phyloP scores from a whole-genome alignment of 1,140 invertebrate genomes.

The Argopecten irradians region DNA sequence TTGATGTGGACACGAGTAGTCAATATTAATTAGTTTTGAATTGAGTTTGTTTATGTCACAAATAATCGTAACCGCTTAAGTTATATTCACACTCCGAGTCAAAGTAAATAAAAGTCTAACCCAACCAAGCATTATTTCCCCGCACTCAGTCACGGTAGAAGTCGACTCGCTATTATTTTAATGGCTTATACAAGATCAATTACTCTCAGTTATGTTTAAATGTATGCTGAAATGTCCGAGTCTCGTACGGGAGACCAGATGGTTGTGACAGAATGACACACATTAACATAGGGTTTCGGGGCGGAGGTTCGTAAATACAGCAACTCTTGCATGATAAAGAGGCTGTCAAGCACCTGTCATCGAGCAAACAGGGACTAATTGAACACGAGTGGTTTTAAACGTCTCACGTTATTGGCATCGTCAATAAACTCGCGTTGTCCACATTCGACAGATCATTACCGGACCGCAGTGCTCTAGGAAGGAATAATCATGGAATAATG shows the following conservation, averaged over 20 bases:
- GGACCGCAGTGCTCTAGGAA: not conserved
- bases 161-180: not conserved
- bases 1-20: no score
- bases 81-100: not conserved
- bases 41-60: not conserved
- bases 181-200: not conserved
- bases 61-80: not conserved
- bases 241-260: not conserved
- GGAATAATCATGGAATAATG: not conserved
- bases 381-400: conserved; percentile 1
- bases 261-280: not conserved
- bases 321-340: not conserved
- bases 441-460: not conserved
- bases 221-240: not conserved
- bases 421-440: not conserved
- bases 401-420: not conserved
- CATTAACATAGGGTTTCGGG: not conserved
- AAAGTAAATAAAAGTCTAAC: not conserved
- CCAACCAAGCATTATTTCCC: not conserved
- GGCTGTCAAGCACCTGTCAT: not conserved
- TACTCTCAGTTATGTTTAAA: not conserved
- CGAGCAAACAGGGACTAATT: not conserved
- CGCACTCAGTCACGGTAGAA: not conserved
- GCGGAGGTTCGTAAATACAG: not conserved
- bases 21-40: no score